phyloP scores from a whole-genome alignment of 1,140 invertebrate species.

The Sarcophaga peregrina region DNA sequence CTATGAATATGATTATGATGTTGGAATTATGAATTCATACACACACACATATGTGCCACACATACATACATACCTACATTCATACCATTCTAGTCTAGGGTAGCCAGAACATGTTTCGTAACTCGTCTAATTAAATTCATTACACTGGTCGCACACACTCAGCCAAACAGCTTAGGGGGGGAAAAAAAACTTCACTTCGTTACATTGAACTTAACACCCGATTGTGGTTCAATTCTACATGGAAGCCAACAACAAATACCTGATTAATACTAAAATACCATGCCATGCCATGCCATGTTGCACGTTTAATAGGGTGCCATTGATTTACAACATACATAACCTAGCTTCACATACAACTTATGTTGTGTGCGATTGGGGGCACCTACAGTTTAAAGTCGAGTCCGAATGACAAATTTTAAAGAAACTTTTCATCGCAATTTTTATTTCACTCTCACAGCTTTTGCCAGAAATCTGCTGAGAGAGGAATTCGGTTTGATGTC shows the following conservation, averaged over 20 bases:
- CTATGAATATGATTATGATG: background rate
- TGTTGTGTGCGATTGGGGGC: too few relatives aligned
- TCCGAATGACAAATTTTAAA: too few relatives aligned
- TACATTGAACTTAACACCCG: slow-evolving; percentile 7
- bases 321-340: background rate
- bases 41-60: background rate
- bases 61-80: background rate
- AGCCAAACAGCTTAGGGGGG: too few relatives aligned
- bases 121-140: slow-evolving; percentile 3
- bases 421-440: too few relatives aligned
- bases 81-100: too few relatives aligned
- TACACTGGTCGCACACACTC: background rate
- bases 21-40: background rate
- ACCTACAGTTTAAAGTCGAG: background rate
- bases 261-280: background rate
- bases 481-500: too few relatives aligned
- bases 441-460: too few relatives aligned
- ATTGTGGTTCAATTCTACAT: background rate
- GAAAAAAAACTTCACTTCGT: background rate
- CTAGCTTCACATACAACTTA: background rate
- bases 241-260: background rate
- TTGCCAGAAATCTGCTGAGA: too few relatives aligned
- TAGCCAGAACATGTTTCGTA: background rate
- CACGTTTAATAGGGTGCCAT: background rate
- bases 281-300: background rate